Base-by-base conservation (phyloP, 2,113 vertebrate genomes). In the Bagarius yarrelli region DNA sequence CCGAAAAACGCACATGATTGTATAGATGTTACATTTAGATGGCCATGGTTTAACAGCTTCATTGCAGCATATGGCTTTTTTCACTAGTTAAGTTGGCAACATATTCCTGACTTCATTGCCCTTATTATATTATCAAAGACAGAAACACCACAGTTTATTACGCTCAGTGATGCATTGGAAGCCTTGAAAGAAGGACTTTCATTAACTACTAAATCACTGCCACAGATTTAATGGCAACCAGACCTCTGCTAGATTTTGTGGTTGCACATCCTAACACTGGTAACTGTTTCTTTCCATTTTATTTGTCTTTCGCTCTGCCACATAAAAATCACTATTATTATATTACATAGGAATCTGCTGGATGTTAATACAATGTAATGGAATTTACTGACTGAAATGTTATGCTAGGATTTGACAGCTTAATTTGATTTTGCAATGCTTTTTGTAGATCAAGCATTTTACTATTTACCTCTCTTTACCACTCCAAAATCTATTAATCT, bases 71-170 rank as follows among this genome's bases (percentile, higher is more conserved):
- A 70, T 73, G 59, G 44, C 44, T 79, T 53, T 79, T 79, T 79
- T 82, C 76, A 82, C 52, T 78, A 59, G 47, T 30, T 70, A 66
- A 71, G 79, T 64, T 84, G 74, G 81, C 66, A 14, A 23, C 57
- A 21, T 77, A 61, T 78, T 70, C 76, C 66, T 85, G 75, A 66
- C 77, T 74, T 66, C 36, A 63, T 85, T 52, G 23, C 77, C 18
- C 78, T 83, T 32, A 79, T 81, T 87, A 81, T 67, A 77, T 57
- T 76, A 84, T 59, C 80, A 78, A 81, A 80, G 79, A 86, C 61
- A 79, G 76, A 86, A 85, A 83, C 82, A 73, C 81, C 77, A 78
- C 57, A 81, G 81, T 85, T 85, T 75, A 85, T 83, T 86, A 59
- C 25, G 50, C 80, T 84, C 83, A 79, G n/a, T 59, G 70, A 82